Evolutionary conservation across 2,113 vertebrate genomes (phyloP).

Genomic region (Bagarius yarrelli): DNA sequence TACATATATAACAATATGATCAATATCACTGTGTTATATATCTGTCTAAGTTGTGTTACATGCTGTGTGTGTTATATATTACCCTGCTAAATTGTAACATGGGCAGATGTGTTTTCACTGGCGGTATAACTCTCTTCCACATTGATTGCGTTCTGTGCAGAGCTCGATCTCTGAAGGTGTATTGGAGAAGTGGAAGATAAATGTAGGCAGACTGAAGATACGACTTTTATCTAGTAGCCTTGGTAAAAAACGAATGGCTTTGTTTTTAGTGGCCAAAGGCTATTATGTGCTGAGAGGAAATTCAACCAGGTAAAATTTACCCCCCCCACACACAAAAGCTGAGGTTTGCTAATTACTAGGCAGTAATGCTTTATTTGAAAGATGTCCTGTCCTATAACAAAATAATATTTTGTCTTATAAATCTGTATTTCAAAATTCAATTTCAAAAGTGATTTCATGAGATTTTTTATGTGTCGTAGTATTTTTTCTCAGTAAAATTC

Average conservation of each 20-base stretch:
- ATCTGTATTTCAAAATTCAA: background rate
- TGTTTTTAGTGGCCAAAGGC: slow-evolving; percentile 45
- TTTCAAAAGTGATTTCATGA: no score
- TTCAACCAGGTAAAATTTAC: slow-evolving; percentile 33
- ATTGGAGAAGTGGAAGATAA: slow-evolving; percentile 49
- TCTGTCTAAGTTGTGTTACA: no score
- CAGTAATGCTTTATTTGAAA: slow-evolving; percentile 12
- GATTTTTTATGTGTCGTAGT: no score
- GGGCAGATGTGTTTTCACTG: slow-evolving; percentile 1
- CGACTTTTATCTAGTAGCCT: slow-evolving; percentile 51
- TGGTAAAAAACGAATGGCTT: slow-evolving; percentile 62
- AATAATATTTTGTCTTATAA: background rate
- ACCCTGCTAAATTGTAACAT: no score
- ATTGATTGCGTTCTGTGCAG: background rate
- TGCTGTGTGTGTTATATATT: no score
- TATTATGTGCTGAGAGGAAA: slow-evolving; percentile 34
- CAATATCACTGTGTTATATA: no score
- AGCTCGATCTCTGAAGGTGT: background rate
- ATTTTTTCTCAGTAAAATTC: background rate
- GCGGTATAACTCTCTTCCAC: slow-evolving; percentile 13
- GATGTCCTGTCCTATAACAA: background rate
- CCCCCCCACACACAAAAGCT: slow-evolving; percentile 20
- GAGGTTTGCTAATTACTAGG: slow-evolving; percentile 12
- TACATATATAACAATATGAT: no score
- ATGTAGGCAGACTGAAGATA: slow-evolving; percentile 60